Base-by-base conservation (phyloP, 1,140 invertebrate species). In the Drosophila varians region DNA sequence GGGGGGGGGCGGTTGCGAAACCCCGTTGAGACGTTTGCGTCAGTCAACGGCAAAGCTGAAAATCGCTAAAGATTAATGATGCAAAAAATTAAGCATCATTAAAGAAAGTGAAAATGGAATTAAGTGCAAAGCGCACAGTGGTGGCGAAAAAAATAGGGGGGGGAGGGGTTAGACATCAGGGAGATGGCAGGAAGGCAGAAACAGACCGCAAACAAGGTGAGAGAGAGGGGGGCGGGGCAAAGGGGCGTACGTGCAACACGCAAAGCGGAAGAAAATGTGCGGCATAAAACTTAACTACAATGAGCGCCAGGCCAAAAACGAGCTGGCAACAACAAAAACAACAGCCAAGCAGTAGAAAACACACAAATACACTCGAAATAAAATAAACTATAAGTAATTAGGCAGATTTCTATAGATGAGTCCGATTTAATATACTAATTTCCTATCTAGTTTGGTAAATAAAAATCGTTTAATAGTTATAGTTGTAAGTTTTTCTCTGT, bases 81-180 rank as follows among this genome's bases (percentile, higher is more conserved):
- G 80, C 80, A 86, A 73, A 86, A 84, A 86, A 84, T 84, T 84
- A 75, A 86, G 80, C 72, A 84, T 73, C 76, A 86, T 84, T 84
- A 86, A 77, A 87, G 80, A 80, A 77, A 86, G 80, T 80, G 77
- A 87, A 80, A 86, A 87, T 87, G 80, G 82, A 87, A 86, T 86
- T 84, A 84, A 78, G 75, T 84, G 79, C 80, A 86, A 73, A 45
- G 16, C 57, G 3, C 4, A 2, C 11, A 28, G 8, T 4, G 16
- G 21, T 14, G n/a, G 23, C 14, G 25, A 3, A 3, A 4, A 11
- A 4, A 57, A 36, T 16, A 34, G 64, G 40, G 14, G 46, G 47
- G 42, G 55, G 54, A 14, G 40, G 21, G 42, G 8, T 4, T 23
- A 42, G 31, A 18, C 28, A 69, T 21, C 4, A 21, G 21, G 21